Conservation (phyloP, 2,797 vertebrate genomes). For the Enteromius paludinosus region DNA sequence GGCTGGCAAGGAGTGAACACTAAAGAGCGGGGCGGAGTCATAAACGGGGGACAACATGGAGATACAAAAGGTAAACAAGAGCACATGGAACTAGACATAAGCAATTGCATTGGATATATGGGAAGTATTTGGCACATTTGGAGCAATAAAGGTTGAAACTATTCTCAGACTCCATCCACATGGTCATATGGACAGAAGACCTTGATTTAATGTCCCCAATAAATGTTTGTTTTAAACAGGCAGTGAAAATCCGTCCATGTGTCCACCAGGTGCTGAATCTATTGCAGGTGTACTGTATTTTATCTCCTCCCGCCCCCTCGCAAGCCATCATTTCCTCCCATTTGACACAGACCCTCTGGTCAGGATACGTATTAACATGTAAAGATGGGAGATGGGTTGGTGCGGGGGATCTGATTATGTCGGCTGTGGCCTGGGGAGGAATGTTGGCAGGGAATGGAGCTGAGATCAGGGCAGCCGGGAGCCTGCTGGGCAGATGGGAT, state of each 20-base stretch:
- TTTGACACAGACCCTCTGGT: conserved; percentile 79
- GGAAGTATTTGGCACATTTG: neutral
- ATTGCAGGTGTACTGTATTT: conserved; percentile 64
- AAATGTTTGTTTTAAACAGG: conserved; percentile 55
- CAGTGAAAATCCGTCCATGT: conserved; percentile 74
- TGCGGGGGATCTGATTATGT: conserved; percentile 73
- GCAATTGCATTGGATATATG: neutral
- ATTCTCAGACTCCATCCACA: conserved; percentile 2
- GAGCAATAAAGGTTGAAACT: neutral
- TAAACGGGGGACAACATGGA: too few relatives aligned
- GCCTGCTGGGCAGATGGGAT: conserved; percentile 81
- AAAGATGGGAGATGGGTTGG: conserved; percentile 73
- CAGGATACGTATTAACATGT: conserved; percentile 77
- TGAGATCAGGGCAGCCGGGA: conserved; percentile 78
- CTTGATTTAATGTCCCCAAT: conserved; percentile 54
- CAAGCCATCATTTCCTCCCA: conserved; percentile 74
- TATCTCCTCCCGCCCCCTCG: conserved; percentile 70
- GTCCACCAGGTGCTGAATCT: conserved; percentile 82
- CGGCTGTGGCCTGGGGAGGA: conserved; percentile 78
- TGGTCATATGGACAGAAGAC: conserved; percentile 20
- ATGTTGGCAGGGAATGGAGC: conserved; percentile 79
- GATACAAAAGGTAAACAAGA: too few relatives aligned
- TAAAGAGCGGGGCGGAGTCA: too few relatives aligned
- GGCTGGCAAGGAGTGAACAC: too few relatives aligned
- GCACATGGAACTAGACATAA: too few relatives aligned